These are phyloP conservation scores for Cygnus buccinator DNA, from an alignment of 2,113 vertebrate species.

Conservation along the genomic window DNA sequence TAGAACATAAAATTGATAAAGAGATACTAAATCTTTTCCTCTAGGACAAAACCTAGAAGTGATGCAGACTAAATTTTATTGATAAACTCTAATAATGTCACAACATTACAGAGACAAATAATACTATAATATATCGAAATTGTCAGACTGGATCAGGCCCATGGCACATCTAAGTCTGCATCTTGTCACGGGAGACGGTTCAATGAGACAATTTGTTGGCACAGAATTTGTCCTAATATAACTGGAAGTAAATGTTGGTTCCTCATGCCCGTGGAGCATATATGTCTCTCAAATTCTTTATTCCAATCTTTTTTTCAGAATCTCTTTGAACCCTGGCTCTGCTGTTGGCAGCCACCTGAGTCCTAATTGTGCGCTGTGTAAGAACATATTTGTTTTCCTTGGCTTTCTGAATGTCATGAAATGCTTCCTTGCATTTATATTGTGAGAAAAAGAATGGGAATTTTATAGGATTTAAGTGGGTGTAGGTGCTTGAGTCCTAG, in stretches of 20 bases:
- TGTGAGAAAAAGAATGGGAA: background rate
- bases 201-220: background rate
- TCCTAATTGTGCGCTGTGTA: background rate
- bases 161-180: background rate
- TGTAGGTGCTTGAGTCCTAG: background rate
- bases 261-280: background rate
- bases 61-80: background rate
- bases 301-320: background rate
- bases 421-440: background rate
- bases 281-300: background rate
- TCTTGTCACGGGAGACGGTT: background rate
- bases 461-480: background rate
- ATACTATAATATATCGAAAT: background rate
- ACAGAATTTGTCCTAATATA: background rate
- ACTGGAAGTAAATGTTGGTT: background rate
- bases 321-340: background rate
- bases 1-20: background rate
- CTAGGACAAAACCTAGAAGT: background rate
- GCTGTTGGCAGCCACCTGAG: background rate
- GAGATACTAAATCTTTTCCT: background rate
- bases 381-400: background rate
- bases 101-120: background rate
- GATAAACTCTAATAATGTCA: background rate
- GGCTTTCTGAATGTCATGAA: background rate
- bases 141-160: background rate